Base-by-base conservation (phyloP, 2,888 invertebrate species). In the Orthonychiurus folsomi region DNA sequence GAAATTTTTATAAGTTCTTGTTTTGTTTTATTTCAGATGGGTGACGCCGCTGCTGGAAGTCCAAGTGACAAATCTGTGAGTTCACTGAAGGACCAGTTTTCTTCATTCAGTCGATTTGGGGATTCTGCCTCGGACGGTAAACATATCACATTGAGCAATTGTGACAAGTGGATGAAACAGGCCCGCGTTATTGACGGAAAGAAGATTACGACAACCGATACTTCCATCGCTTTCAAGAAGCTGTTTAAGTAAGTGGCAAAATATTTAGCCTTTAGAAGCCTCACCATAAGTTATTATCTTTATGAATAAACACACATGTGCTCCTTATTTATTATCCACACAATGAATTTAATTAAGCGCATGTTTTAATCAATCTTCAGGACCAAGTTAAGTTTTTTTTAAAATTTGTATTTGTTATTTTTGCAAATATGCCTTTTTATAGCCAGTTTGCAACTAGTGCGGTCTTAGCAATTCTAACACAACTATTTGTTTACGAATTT, bases 151-250 rank as follows among this genome's bases (percentile, higher is more conserved):
- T 80, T 93, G n/a, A 88, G 88, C 12, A 90, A 93, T 77, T 87
- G 89, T 75, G 93, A 93, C 78, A 93, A 92, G 78, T 93, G 93
- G 93, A 87, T 93, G 86, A 92, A 91, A 75, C 93, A 93, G 76
- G 91, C 92, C 0, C 87, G 85, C 74, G 85, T 87, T 21, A 76
- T 79, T 56, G 92, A 85, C 64, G 84, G 85, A 1, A 90, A 89
- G 79, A 87, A 87, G 75, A 86, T 91, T 67, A 88, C 89, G 0
- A 92, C 93, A 20, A 92, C 91, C 2, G 93, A 93, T 75, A 93
- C 92, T 0, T 92, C 88, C 54, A 91, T 93, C 68, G 85, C 86
- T 76, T 93, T 92, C 78, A 91, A 90, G 76, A 91, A 91, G 76
- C 66, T 70, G 12, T 84, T 91, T 72, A 92, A 91, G 83, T 86